Conservation (phyloP, 2,888 invertebrate genomes). For the Lasioglossum lativentre region DNA sequence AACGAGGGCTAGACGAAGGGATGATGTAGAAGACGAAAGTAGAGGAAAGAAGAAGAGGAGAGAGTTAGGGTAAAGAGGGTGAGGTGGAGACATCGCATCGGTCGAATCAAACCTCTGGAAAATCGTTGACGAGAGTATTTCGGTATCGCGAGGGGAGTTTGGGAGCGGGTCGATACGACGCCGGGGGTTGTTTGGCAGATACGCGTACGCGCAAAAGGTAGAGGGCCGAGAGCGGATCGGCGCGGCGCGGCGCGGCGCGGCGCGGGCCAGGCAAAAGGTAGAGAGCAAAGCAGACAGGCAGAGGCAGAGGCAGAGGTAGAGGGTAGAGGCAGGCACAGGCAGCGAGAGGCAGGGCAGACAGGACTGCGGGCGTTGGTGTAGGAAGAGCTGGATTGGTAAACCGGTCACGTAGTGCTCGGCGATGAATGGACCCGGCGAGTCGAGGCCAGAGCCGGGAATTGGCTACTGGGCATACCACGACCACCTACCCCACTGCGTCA, state of each 20-base stretch:
- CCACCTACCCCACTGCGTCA: slow-evolving; percentile 83
- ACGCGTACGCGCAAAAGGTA: slow-evolving; percentile 64
- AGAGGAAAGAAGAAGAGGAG: neutral
- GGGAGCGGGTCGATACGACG: slow-evolving; percentile 79
- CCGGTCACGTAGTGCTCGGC: slow-evolving; percentile 84
- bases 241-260: slow-evolving; percentile 28
- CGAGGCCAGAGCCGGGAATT: slow-evolving; percentile 83
- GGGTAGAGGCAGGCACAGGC: slow-evolving; percentile 13
- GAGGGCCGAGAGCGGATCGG: slow-evolving; percentile 29
- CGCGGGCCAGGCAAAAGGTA: slow-evolving; percentile 2
- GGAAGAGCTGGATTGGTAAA: slow-evolving; percentile 81
- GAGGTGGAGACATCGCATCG: neutral
- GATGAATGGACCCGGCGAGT: slow-evolving; percentile 85
- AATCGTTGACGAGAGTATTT: slow-evolving; percentile 65
- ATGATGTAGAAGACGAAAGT: neutral
- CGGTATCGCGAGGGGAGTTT: slow-evolving; percentile 66
- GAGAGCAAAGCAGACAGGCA: slow-evolving; percentile 1
- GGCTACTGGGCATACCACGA: slow-evolving; percentile 84
- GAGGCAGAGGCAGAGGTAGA: slow-evolving; percentile 13
- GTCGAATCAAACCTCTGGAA: slow-evolving; percentile 45
- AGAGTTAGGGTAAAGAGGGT: neutral
- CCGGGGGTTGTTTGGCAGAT: slow-evolving; percentile 80
- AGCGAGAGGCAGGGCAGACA: slow-evolving; percentile 52
- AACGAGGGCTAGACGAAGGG: neutral
- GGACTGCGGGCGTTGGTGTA: slow-evolving; percentile 46